Percentiles rank a stretch among this genome's conserved stretches.
Evolutionary conservation across 2,888 invertebrate species (phyloP).

Genomic region (Cenopis cana): DNA sequence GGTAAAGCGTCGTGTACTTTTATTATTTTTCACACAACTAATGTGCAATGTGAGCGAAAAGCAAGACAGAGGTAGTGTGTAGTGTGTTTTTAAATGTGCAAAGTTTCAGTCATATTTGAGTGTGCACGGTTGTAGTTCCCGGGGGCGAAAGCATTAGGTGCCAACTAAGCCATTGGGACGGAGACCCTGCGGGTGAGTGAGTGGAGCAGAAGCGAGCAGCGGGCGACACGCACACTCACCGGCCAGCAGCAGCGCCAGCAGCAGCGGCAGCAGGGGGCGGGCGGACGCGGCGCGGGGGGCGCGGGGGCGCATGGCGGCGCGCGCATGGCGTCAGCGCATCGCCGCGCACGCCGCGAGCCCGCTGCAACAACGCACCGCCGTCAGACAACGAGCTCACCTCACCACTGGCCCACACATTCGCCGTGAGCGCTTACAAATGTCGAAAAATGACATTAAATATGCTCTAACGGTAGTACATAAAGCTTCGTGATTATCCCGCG

Average conservation of each 20-base stretch:
- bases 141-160: not conserved
- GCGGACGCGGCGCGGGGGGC: constrained; percentile 74
- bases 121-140: not conserved
- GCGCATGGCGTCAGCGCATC: constrained; percentile 47
- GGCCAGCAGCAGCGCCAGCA: constrained; percentile 65
- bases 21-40: too few relatives aligned
- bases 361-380: constrained; percentile 15
- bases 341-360: constrained; percentile 39
- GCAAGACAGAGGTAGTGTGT: too few relatives aligned
- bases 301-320: constrained; percentile 70
- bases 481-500: too few relatives aligned
- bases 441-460: too few relatives aligned
- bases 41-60: too few relatives aligned
- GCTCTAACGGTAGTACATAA: too few relatives aligned
- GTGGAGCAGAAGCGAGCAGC: not conserved
- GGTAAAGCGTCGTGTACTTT: too few relatives aligned
- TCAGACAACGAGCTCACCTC: not conserved
- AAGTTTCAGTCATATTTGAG: not conserved
- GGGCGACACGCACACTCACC: constrained; percentile 50
- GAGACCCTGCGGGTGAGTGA: not conserved
- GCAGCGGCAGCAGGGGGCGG: constrained; percentile 71
- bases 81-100: too few relatives aligned
- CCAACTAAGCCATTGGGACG: constrained; percentile 1
- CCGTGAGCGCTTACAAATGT: too few relatives aligned
- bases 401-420: too few relatives aligned